Percentiles rank a stretch among this genome's conserved stretches.
Conservation (phyloP, 1,140 invertebrate genomes). For the Ephestia elutella region DNA sequence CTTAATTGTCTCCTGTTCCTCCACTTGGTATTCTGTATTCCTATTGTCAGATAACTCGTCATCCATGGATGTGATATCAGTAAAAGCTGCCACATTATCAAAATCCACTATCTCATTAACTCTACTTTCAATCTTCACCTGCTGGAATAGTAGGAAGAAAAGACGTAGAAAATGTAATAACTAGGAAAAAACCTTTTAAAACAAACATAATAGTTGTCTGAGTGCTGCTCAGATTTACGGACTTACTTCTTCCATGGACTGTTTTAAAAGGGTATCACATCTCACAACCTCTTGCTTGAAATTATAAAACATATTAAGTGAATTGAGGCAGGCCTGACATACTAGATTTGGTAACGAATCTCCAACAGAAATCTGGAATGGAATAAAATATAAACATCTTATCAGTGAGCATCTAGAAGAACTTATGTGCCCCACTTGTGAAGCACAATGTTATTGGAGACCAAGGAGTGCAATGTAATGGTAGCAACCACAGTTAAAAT, state of each 20-base stretch:
- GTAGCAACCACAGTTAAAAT: no score
- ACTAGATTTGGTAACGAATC: conserved; percentile 61
- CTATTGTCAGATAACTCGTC: background rate
- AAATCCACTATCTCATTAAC: background rate
- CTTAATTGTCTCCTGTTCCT: background rate
- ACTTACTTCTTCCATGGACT: conserved; percentile 30
- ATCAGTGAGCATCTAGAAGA: no score
- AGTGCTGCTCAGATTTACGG: no score
- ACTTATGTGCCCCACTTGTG: no score
- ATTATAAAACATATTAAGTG: conserved; percentile 64
- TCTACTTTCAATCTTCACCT: background rate
- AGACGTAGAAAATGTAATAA: background rate
- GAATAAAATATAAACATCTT: background rate
- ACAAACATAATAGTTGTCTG: background rate
- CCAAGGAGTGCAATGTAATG: conserved; percentile 11
- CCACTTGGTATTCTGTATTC: background rate
- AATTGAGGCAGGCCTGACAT: conserved; percentile 58
- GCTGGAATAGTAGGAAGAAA: background rate
- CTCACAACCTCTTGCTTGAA: conserved; percentile 66
- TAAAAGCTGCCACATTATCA: background rate
- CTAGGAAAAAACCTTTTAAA: background rate
- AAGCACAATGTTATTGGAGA: no score
- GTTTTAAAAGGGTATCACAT: conserved; percentile 59
- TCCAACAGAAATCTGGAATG: conserved; percentile 50
- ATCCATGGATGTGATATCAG: background rate